phyloP scores from a whole-genome alignment of 2,113 vertebrate species.

The Paratilapia polleni region DNA sequence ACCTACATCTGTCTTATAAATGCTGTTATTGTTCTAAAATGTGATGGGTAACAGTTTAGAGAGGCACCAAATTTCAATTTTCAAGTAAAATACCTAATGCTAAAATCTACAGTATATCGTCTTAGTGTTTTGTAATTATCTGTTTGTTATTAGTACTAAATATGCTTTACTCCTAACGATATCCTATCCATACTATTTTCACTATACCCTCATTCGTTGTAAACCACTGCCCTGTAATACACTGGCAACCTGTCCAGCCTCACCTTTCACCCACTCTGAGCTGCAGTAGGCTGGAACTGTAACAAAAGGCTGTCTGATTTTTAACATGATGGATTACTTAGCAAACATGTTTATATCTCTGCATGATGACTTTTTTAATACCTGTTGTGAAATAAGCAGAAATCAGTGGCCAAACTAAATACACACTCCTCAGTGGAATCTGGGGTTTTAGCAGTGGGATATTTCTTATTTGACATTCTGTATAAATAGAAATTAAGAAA shows the following conservation, averaged over 20 bases:
- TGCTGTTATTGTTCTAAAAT: too few species aligned
- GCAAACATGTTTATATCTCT: slow-evolving; percentile 2
- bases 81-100: too few species aligned
- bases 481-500: background rate
- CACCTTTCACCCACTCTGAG: background rate
- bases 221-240: slow-evolving; percentile 30
- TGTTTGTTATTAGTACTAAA: too few species aligned
- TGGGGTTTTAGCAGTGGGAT: background rate
- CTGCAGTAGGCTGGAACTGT: background rate
- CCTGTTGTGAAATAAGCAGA: slow-evolving; percentile 24
- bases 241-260: background rate
- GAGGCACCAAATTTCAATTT: too few species aligned
- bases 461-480: slow-evolving; percentile 6
- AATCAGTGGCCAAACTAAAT: slow-evolving; percentile 15
- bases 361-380: background rate
- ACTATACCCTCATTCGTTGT: background rate
- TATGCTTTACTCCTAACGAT: too few species aligned
- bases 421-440: background rate
- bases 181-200: too few species aligned
- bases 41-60: too few species aligned
- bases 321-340: slow-evolving; percentile 20
- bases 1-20: too few species aligned
- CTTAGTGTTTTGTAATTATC: too few species aligned
- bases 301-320: background rate
- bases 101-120: too few species aligned